Evolutionary conservation across 2,888 invertebrate genomes (phyloP).

Genomic region (Phlogophora meticulosa): DNA sequence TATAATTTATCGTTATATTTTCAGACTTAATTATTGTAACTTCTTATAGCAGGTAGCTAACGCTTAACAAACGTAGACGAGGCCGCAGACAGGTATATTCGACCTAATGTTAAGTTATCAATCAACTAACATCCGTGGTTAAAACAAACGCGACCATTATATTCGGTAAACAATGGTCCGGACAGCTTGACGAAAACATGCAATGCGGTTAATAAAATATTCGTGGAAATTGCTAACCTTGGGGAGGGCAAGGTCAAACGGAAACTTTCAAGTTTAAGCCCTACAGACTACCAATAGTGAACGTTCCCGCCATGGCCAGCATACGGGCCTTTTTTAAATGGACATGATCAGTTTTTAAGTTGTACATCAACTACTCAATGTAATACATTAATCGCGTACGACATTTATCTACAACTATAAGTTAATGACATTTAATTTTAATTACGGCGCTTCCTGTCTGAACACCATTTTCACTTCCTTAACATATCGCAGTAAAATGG

Average conservation of each 20-base stretch:
- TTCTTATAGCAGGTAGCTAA: constrained; percentile 7
- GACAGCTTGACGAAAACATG: constrained; percentile 63
- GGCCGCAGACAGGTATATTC: constrained; percentile 13
- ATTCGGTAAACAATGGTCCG: constrained; percentile 70
- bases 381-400: constrained; percentile 30
- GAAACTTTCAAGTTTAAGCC: constrained; percentile 79
- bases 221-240: constrained; percentile 75
- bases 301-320: constrained; percentile 61
- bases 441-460: constrained; percentile 32
- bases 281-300: constrained; percentile 59
- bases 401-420: constrained; percentile 6
- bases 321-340: constrained; percentile 39
- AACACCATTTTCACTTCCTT: constrained; percentile 29
- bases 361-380: background rate
- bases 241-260: constrained; percentile 79
- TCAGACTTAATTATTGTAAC: no score
- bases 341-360: constrained; percentile 28
- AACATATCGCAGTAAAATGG: constrained; percentile 38
- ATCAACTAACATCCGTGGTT: constrained; percentile 55
- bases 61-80: constrained; percentile 15
- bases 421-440: constrained; percentile 36
- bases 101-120: constrained; percentile 51
- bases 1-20: no score
- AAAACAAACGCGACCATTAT: constrained; percentile 59
- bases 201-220: constrained; percentile 66